Base-by-base conservation (phyloP, 2,888 invertebrate species). In the Augochlorella aurata region DNA sequence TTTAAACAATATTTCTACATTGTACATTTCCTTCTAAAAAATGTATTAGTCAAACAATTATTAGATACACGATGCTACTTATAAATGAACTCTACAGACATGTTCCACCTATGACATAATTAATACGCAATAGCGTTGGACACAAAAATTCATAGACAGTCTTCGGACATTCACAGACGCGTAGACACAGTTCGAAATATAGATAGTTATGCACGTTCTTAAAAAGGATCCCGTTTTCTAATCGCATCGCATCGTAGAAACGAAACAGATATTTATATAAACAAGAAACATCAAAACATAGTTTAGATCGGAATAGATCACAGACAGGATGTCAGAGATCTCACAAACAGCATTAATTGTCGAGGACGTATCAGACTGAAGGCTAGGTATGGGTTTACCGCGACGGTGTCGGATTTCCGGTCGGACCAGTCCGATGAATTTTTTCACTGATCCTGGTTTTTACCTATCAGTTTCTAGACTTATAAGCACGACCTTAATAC, bases 401-500 rank as follows among this genome's bases (percentile, higher is more conserved):
- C 86, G 77, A 79, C 72, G 52, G 70, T 85, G 85, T 89, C 78
- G 38, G 12, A 65, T 89, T 87, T 86, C 89, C 9, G 29, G 73
- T 58, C 68, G 21, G 58, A 71, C 79, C 75, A 61, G 66, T 81
- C 69, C 45, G 9, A 29, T 38, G 49, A 75, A 61, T 61, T 82
- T 82, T 82, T 82, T 79, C 74, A 52, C 54, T 61, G 58, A 63
- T 66, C 58, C 76, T 50, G 44, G 45, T 79, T 77, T 80, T 79
- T 66, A 79, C 67, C 69, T 85, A 89, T 90, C 82, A 82, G 79
- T 86, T 85, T 90, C 86, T 58, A 83, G 87, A 82, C 88, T 86
- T 88, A 87, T 85, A 87, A 89, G 87, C 85, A 87, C 85, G 87
- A 89, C 89, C 76, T 74, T 76, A 77, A 81, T 84, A 79, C 66